Conservation (phyloP, 1,140 invertebrate species). For the Teleogryllus occipitalis region DNA sequence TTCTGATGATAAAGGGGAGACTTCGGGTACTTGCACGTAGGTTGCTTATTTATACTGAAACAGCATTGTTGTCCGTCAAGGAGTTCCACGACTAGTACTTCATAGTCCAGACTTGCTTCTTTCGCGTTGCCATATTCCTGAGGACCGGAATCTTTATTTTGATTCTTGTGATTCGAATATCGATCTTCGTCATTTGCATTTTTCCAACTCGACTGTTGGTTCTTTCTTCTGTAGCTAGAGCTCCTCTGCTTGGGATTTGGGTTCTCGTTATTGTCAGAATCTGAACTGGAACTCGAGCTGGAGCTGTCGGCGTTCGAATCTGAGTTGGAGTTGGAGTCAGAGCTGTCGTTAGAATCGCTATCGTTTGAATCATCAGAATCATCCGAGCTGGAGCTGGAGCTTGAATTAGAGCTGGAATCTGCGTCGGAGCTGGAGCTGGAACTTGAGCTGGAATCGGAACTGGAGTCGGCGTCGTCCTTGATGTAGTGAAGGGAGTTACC, state of each 20-base stretch:
- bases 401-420: conserved; percentile 6
- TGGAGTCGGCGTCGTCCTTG: conserved; percentile 15
- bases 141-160: not conserved
- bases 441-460: not conserved
- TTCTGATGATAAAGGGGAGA: not conserved
- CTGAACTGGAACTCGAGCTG: no score
- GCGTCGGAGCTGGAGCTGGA: conserved; percentile 27
- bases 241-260: no score
- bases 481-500: conserved; percentile 18
- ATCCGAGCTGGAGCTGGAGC: conserved; percentile 16
- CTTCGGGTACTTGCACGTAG: not conserved
- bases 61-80: not conserved
- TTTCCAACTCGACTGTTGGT: no score
- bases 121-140: no score
- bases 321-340: no score
- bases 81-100: no score
- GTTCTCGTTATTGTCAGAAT: no score
- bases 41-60: not conserved
- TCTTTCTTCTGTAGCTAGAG: no score
- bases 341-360: no score
- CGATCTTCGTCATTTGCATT: not conserved
- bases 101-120: no score
- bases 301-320: no score
- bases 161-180: not conserved
- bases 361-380: not conserved